phyloP scores from a whole-genome alignment of 2,113 vertebrate species.

The Ceyx margarethae region DNA sequence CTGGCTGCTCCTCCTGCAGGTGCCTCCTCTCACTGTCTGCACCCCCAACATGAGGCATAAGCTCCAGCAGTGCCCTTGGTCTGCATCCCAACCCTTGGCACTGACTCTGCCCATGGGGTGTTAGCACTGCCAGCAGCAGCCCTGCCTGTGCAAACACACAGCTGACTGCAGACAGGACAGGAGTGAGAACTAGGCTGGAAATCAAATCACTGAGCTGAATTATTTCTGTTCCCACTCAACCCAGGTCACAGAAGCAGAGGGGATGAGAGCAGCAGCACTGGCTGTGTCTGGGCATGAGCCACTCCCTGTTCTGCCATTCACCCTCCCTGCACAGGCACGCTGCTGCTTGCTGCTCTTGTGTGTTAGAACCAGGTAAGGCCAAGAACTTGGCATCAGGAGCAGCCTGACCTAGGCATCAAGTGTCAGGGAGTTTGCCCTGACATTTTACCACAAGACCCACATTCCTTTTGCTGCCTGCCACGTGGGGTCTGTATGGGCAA shows the following conservation, averaged over 20 bases:
- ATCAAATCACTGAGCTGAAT: no score
- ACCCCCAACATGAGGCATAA: no score
- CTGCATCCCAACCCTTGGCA: no score
- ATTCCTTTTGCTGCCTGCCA: neutral
- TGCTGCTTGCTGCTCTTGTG: neutral
- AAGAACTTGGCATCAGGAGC: neutral
- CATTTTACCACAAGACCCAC: neutral
- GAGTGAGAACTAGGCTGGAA: no score
- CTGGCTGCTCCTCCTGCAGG: no score
- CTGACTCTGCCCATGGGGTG: no score
- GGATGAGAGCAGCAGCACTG: neutral
- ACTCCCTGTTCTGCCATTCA: neutral
- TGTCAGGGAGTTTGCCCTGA: neutral
- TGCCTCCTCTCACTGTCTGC: no score
- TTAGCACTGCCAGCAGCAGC: no score
- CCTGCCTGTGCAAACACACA: no score
- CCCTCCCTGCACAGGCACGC: neutral
- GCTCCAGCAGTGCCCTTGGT: no score
- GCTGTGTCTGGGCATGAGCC: neutral
- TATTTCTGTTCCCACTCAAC: no score
- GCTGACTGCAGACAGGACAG: no score
- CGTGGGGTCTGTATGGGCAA: neutral
- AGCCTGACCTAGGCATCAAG: neutral
- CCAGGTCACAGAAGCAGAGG: neutral
- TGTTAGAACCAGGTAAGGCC: neutral